Conservation (phyloP, 1,140 invertebrate species). For the Drosophila ohnishii region DNA sequence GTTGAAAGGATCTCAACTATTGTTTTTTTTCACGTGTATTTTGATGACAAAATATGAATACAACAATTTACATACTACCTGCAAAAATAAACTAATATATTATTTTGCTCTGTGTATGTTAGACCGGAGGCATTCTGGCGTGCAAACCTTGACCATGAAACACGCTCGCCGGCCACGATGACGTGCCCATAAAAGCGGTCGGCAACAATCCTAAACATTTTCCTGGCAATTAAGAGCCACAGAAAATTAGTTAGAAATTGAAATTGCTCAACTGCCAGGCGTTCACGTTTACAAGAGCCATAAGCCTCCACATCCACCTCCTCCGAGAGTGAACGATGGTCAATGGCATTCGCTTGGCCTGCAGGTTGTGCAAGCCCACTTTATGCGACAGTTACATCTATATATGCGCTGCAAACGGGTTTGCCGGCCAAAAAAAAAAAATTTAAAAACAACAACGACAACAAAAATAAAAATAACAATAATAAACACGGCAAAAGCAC, state of each 20-base stretch:
- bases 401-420: conserved; percentile 56
- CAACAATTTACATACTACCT: background rate
- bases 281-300: conserved; percentile 16
- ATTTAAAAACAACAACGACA: background rate
- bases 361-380: conserved; percentile 34
- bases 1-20: background rate
- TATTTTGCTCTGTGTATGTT: conserved; percentile 23
- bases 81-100: no score
- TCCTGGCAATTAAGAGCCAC: conserved; percentile 61
- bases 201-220: conserved; percentile 59
- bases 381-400: conserved; percentile 67
- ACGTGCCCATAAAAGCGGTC: conserved; percentile 55
- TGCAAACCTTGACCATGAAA: conserved; percentile 76
- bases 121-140: conserved; percentile 58
- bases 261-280: conserved; percentile 56
- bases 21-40: background rate
- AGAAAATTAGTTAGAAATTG: conserved; percentile 72
- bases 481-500: conserved; percentile 40
- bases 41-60: background rate
- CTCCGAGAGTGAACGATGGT: conserved; percentile 41
- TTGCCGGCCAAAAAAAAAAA: conserved; percentile 17
- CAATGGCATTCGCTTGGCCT: conserved; percentile 57
- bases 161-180: conserved; percentile 31
- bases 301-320: background rate
- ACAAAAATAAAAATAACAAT: conserved; percentile 16